These are phyloP conservation scores for Anagrus nilaparvatae DNA, from an alignment of 1,140 invertebrate genomes.

Conservation along the genomic window DNA sequence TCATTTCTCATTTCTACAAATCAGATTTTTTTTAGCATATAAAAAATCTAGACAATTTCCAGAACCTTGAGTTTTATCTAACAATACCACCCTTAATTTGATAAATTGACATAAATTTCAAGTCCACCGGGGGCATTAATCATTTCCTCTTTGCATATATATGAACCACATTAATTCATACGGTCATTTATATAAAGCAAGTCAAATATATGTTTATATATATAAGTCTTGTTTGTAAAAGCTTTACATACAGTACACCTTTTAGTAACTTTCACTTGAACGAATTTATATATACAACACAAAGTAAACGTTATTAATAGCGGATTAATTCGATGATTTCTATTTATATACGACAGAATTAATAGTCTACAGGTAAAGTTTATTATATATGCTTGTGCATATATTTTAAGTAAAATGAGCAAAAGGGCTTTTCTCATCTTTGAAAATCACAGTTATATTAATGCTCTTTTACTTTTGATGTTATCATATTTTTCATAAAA, in stretches of 20 bases:
- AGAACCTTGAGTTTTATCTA: constrained; percentile 38
- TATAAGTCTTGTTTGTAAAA: constrained; percentile 41
- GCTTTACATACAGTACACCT: constrained; percentile 29
- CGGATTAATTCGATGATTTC: constrained; percentile 39
- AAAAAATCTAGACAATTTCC: constrained; percentile 34
- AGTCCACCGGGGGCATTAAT: constrained; percentile 35
- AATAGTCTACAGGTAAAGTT: no score
- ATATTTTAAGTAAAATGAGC: no score
- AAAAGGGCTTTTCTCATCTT: constrained; percentile 8
- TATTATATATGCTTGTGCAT: no score
- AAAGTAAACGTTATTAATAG: constrained; percentile 38
- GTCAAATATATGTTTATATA: no score
- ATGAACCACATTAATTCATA: constrained; percentile 36
- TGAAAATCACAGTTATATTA: constrained; percentile 10
- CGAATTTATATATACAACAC: constrained; percentile 17
- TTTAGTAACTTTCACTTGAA: constrained; percentile 24
- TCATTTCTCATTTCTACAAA: constrained; percentile 23
- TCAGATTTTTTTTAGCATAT: constrained; percentile 6
- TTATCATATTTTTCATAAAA: no score
- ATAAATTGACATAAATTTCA: constrained; percentile 34
- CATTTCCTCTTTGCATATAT: constrained; percentile 33
- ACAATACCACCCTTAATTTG: constrained; percentile 43
- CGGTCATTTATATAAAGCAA: constrained; percentile 40
- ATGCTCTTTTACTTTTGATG: no score
- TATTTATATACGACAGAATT: no score